Evolutionary conservation across 1,140 invertebrate genomes (phyloP).

Genomic region (Drosophila ficusphila): DNA sequence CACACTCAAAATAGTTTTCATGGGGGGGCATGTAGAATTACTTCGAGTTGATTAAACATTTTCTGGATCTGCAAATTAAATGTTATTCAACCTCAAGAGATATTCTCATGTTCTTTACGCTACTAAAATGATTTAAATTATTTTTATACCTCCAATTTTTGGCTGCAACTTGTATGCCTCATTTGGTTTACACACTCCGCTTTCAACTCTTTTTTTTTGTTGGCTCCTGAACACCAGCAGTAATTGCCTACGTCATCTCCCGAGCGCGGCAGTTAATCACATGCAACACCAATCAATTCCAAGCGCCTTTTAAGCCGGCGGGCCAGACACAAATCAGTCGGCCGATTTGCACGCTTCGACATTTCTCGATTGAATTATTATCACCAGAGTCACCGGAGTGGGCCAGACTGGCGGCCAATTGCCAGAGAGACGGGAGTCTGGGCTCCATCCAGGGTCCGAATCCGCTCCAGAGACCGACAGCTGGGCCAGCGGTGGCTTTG

Average conservation of each 20-base stretch:
- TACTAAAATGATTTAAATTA: too few relatives aligned
- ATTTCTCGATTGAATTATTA: conserved; percentile 81
- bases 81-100: too few relatives aligned
- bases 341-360: conserved; percentile 74
- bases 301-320: conserved; percentile 70
- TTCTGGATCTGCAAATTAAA: too few relatives aligned
- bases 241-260: neutral
- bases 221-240: neutral
- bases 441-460: conserved; percentile 1
- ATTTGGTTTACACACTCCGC: too few relatives aligned
- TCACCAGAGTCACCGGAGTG: conserved; percentile 54
- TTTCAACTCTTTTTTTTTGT: too few relatives aligned
- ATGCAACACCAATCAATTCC: conserved; percentile 77
- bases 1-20: conserved; percentile 3
- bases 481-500: conserved; percentile 39
- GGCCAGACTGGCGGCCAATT: conserved; percentile 16
- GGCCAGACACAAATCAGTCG: conserved; percentile 64
- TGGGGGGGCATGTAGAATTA: neutral
- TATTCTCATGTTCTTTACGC: too few relatives aligned
- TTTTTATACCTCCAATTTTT: neutral
- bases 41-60: neutral
- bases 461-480: conserved; percentile 17
- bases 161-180: too few relatives aligned
- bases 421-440: conserved; percentile 9
- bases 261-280: conserved; percentile 50